Conservation (phyloP, 2,888 invertebrate species). For the Neoaliturus tenellus region DNA sequence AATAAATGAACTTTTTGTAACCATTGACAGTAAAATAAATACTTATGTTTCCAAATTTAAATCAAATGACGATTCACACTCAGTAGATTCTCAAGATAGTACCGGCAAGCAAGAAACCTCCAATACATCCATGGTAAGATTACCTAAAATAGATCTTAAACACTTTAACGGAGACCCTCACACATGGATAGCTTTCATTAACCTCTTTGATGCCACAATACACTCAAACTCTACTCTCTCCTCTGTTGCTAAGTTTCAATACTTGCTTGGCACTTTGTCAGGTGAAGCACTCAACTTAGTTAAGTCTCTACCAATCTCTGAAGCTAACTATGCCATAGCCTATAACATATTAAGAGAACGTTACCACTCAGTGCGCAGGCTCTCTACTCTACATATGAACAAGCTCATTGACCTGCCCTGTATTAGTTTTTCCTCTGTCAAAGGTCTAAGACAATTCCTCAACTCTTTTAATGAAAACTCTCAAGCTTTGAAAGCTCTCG, state of each 20-base stretch:
- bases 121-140: neutral
- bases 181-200: too few species aligned
- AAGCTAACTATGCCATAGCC: neutral
- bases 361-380: neutral
- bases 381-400: neutral
- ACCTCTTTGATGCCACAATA: too few species aligned
- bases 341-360: neutral
- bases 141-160: neutral
- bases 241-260: too few species aligned
- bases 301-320: neutral
- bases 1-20: too few species aligned
- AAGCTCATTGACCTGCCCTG: neutral
- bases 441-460: neutral
- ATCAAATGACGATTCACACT: neutral
- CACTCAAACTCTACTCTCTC: too few species aligned
- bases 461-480: neutral
- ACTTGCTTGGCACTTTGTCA: too few species aligned
- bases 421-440: neutral
- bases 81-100: neutral
- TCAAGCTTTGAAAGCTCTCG: neutral
- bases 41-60: too few species aligned
- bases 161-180: neutral
- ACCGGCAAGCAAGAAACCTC: neutral
- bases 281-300: too few species aligned
- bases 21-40: too few species aligned